Evolutionary conservation across 2,888 invertebrate genomes (phyloP), one percentile per base, ranked within the genome.

Genomic region (Lysandra coridon): DNA sequence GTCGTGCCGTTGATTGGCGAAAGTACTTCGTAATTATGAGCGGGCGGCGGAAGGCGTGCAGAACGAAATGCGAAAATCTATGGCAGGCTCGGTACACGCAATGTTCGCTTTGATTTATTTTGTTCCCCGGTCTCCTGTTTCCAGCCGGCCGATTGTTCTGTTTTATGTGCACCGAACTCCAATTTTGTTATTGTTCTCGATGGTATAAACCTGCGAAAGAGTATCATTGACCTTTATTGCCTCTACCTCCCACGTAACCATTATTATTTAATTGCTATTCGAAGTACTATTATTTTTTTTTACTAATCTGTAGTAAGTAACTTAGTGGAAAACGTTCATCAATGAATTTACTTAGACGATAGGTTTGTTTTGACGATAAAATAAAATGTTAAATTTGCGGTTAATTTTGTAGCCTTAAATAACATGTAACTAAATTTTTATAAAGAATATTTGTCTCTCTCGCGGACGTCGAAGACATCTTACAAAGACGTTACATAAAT

Each of bases 1-100:
- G 92, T 87, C 88, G 87, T 85, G 86, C 89, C 87, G 90, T 88
- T 87, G 88, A 91, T 88, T 90, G 93, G 94, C 92, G 93, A 94
- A 94, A 94, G 94, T 94, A 91, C 90, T 92, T 85, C 85, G 92
- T 92, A 93, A 93, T 94, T 93, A 94, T 92, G 91, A 90, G 88
- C 89, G 88, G 83, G 82, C 81, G 81, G 88, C 88, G 89, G 88
- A 88, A 89, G 90, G 90, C 90, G 87, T 88, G 86, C 88, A 86
- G 84, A 84, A 85, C 89, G 90, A 89, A 91, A 89, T 88, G 87
- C 87, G 90, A 91, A 91, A 92, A 92, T 93, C 92, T 91, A 92
- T 91, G 89, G 90, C 88, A 86, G 88, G 88, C 69, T 85, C 89
- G 88, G 85, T 88, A 91, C 93, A 93, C 92, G 93, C 93, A 92